Conservation (phyloP, 1,140 invertebrate species). For the Drosophila navojoa region DNA sequence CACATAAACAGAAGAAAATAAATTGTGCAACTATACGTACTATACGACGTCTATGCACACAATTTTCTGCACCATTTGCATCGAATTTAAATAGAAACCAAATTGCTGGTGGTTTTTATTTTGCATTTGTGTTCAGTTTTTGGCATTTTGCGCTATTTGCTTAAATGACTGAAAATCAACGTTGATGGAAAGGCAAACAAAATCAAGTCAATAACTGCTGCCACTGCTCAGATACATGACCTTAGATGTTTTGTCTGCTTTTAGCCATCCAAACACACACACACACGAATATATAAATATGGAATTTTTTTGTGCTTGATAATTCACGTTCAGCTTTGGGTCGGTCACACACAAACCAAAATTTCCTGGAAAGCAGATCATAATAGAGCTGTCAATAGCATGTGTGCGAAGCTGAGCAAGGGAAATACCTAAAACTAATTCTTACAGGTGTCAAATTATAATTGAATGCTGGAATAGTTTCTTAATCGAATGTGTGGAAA, state of each 20-base stretch:
- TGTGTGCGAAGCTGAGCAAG: background rate
- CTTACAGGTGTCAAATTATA: too few species aligned
- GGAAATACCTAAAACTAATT: background rate
- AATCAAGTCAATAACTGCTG: slow-evolving; percentile 70
- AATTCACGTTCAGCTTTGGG: slow-evolving; percentile 50
- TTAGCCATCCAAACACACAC: slow-evolving; percentile 8
- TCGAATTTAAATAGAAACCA: slow-evolving; percentile 24
- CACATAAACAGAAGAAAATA: slow-evolving; percentile 53
- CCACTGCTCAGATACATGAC: slow-evolving; percentile 48
- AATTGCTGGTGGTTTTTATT: slow-evolving; percentile 6
- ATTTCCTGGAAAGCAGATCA: slow-evolving; percentile 9
- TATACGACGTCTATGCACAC: slow-evolving; percentile 26
- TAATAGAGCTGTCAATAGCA: slow-evolving; percentile 10
- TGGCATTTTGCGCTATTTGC: slow-evolving; percentile 51
- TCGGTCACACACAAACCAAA: slow-evolving; percentile 23
- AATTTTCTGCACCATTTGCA: slow-evolving; percentile 43
- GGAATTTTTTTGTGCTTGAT: slow-evolving; percentile 67
- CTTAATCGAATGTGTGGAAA: too few species aligned
- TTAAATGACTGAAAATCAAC: slow-evolving; percentile 68
- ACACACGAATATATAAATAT: slow-evolving; percentile 17
- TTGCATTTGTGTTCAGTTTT: slow-evolving; percentile 23
- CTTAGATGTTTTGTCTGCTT: slow-evolving; percentile 49
- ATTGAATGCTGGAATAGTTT: too few species aligned
- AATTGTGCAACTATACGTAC: slow-evolving; percentile 37
- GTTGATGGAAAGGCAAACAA: slow-evolving; percentile 61